Conservation (phyloP, 2,888 invertebrate genomes). For the Cylloceria caligata region DNA sequence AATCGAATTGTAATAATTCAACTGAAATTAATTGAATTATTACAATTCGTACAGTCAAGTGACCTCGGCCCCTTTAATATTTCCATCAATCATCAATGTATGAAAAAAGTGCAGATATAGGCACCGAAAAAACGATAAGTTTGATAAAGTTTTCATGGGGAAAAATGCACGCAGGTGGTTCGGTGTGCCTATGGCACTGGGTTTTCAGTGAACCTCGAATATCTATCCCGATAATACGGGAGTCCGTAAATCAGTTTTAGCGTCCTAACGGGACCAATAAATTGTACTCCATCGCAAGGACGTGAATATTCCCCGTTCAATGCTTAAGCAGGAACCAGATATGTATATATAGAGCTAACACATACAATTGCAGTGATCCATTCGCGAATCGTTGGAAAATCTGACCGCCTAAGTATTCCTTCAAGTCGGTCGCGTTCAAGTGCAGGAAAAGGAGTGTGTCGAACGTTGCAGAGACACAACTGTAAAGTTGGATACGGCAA, state of each 20-base stretch:
- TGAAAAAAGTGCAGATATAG: not conserved
- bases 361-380: constrained; percentile 12
- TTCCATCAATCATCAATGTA: not conserved
- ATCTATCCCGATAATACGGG: constrained; percentile 30
- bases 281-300: constrained; percentile 10
- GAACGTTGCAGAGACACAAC: not conserved
- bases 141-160: not conserved
- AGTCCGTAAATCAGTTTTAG: constrained; percentile 56
- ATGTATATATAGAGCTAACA: not conserved
- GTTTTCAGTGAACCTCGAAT: not conserved
- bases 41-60: no score
- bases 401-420: not conserved
- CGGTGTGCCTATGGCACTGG: not conserved
- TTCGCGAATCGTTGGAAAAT: not conserved
- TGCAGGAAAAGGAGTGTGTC: not conserved
- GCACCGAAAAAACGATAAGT: constrained; percentile 10
- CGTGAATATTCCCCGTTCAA: constrained; percentile 47
- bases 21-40: no score
- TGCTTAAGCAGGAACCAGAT: constrained; percentile 6
- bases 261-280: constrained; percentile 56
- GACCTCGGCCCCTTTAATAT: not conserved
- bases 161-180: constrained; percentile 9
- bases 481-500: not conserved
- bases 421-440: not conserved
- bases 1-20: no score